Evolutionary conservation across 2,888 invertebrate species (phyloP).

Genomic region (Zaprionus lineosus): DNA sequence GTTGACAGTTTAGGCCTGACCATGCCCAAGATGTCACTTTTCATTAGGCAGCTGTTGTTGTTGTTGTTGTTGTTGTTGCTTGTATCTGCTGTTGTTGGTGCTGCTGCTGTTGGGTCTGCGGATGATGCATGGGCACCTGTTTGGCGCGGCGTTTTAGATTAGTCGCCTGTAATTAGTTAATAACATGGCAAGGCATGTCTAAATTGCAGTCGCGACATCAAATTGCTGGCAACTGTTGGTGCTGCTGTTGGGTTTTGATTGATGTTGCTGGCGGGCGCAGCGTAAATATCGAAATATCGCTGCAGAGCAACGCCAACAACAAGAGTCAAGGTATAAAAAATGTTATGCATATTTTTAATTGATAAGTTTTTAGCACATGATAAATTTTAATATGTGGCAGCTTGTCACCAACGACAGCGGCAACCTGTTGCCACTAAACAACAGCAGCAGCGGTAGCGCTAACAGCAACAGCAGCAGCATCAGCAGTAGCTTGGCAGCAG

Average conservation of each 20-base stretch:
- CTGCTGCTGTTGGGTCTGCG: slow-evolving; percentile 36
- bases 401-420: slow-evolving; percentile 50
- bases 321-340: slow-evolving; percentile 43
- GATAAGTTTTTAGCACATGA: slow-evolving; percentile 82
- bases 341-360: slow-evolving; percentile 81
- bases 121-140: slow-evolving; percentile 69
- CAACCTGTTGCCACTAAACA: slow-evolving; percentile 48
- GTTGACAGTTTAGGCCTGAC: slow-evolving; percentile 71
- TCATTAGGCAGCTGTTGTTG: slow-evolving; percentile 72
- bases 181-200: slow-evolving; percentile 81
- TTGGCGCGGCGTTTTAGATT: slow-evolving; percentile 78
- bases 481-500: no score
- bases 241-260: slow-evolving; percentile 69
- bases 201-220: slow-evolving; percentile 75
- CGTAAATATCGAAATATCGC: slow-evolving; percentile 13
- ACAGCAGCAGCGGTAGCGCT: slow-evolving; percentile 3
- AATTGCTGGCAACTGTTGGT: slow-evolving; percentile 43
- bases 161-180: slow-evolving; percentile 82
- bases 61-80: slow-evolving; percentile 15
- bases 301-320: slow-evolving; percentile 5
- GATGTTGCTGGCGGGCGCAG: slow-evolving; percentile 78
- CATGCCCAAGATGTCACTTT: slow-evolving; percentile 82
- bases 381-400: slow-evolving; percentile 78
- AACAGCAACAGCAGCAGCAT: slow-evolving; percentile 12
- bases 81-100: slow-evolving; percentile 28